Percentiles rank a stretch among this genome's conserved stretches.
These are phyloP conservation scores for Neomicropteryx cornuta DNA, from an alignment of 1,140 invertebrate species.

Conservation along the genomic window DNA sequence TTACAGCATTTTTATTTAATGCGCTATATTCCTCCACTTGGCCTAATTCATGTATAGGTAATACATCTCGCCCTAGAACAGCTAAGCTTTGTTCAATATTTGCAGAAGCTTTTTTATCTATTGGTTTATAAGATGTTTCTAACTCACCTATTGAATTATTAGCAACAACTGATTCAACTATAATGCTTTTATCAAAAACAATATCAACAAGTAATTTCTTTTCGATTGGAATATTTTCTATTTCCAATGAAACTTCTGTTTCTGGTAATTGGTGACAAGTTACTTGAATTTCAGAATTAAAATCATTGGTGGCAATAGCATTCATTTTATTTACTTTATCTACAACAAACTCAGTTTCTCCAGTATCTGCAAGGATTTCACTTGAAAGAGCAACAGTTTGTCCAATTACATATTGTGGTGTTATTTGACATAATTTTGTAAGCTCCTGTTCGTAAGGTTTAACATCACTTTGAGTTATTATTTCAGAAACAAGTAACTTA, in stretches of 20 bases:
- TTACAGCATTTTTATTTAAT: conserved; percentile 23
- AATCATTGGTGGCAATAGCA: conserved; percentile 7
- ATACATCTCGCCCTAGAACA: conserved; percentile 8
- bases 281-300: conserved; percentile 8
- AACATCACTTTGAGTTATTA: too few relatives aligned
- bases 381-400: conserved; percentile 10
- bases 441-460: conserved; percentile 5
- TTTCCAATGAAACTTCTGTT: conserved; percentile 26
- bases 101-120: conserved; percentile 9
- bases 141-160: conserved; percentile 19
- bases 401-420: conserved; percentile 9
- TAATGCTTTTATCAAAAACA: conserved; percentile 24
- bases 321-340: conserved; percentile 9
- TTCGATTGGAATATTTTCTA: not conserved
- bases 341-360: conserved; percentile 8
- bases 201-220: conserved; percentile 26
- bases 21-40: conserved; percentile 7
- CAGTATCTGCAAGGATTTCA: conserved; percentile 10
- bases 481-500: too few relatives aligned
- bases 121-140: conserved; percentile 10
- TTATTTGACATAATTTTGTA: conserved; percentile 1
- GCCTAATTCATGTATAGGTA: conserved; percentile 6
- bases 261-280: conserved; percentile 22
- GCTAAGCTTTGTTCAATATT: conserved; percentile 11
- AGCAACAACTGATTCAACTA: conserved; percentile 24